Conservation (phyloP, 2,888 invertebrate genomes). For the Agrilus cyanescens region DNA sequence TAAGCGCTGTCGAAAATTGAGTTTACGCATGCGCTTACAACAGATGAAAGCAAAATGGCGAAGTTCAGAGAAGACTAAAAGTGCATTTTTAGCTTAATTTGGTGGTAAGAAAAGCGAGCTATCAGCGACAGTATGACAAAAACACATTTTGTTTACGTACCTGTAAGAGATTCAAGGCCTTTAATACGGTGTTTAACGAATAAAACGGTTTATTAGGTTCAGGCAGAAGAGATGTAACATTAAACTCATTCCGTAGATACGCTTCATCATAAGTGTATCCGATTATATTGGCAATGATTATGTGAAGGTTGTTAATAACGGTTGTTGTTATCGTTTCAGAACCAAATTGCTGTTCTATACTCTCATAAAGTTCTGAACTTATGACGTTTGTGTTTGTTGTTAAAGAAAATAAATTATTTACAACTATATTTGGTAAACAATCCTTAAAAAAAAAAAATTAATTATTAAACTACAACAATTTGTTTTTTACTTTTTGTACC, state of each 20-base stretch:
- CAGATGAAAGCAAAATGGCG: too few species aligned
- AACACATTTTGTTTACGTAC: slow-evolving; percentile 26
- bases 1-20: too few species aligned
- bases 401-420: too few species aligned
- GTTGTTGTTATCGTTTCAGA: slow-evolving; percentile 19
- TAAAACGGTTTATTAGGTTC: slow-evolving; percentile 34
- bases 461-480: background rate
- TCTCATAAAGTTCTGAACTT: slow-evolving; percentile 7
- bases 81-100: too few species aligned
- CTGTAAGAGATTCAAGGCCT: slow-evolving; percentile 38
- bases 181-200: slow-evolving; percentile 31
- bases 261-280: slow-evolving; percentile 33
- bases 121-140: too few species aligned
- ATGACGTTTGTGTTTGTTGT: too few species aligned
- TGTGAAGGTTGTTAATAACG: slow-evolving; percentile 35
- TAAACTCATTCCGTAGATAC: slow-evolving; percentile 25
- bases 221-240: slow-evolving; percentile 29
- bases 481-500: slow-evolving; percentile 13
- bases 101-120: too few species aligned
- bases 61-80: too few species aligned
- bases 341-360: slow-evolving; percentile 26
- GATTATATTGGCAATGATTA: slow-evolving; percentile 31
- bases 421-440: slow-evolving; percentile 1
- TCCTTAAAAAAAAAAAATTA: slow-evolving; percentile 4
- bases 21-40: too few species aligned